phyloP scores from a whole-genome alignment of 2,888 invertebrate species.

The Elgonia sp. region DNA sequence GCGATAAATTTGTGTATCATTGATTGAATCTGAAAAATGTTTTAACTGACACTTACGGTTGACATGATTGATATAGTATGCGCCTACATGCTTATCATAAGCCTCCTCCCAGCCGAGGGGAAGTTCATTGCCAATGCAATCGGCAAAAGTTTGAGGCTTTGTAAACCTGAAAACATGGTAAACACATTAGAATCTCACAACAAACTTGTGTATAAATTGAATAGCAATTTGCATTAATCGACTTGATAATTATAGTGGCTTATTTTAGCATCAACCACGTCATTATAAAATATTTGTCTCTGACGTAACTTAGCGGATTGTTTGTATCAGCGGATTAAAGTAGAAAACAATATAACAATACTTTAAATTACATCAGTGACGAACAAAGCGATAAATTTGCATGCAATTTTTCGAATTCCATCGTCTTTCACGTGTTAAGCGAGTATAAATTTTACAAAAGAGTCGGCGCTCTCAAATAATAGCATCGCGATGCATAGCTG shows the following conservation, averaged over 20 bases:
- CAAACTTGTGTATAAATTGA: not conserved
- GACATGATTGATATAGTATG: slow-evolving; percentile 98
- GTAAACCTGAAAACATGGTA: slow-evolving; percentile 93
- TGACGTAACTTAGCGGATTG: not conserved
- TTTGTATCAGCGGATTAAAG: not conserved
- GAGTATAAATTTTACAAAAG: slow-evolving; percentile 42
- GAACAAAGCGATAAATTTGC: slow-evolving; percentile 50
- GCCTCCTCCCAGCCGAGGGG: slow-evolving; percentile 99
- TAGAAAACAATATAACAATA: slow-evolving; percentile 30
- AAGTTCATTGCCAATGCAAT: slow-evolving; percentile 98
- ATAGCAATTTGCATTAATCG: no score
- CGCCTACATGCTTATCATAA: slow-evolving; percentile 97
- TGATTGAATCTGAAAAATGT: slow-evolving; percentile 7
- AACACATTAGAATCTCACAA: slow-evolving; percentile 40
- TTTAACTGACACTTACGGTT: slow-evolving; percentile 92
- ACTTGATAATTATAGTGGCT: no score
- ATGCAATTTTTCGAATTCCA: slow-evolving; percentile 41
- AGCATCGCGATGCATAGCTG: slow-evolving; percentile 15
- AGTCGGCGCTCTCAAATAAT: slow-evolving; percentile 30
- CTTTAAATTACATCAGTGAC: slow-evolving; percentile 74
- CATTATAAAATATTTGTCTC: not conserved
- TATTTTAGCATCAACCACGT: not conserved
- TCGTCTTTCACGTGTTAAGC: slow-evolving; percentile 16
- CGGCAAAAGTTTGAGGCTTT: slow-evolving; percentile 98
- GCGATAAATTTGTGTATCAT: not conserved